A percentile compares a stretch with the other conserved stretches of the same genome.
phyloP scores from a whole-genome alignment of 2,797 vertebrate species.

The Gadopsis bispinosus region DNA sequence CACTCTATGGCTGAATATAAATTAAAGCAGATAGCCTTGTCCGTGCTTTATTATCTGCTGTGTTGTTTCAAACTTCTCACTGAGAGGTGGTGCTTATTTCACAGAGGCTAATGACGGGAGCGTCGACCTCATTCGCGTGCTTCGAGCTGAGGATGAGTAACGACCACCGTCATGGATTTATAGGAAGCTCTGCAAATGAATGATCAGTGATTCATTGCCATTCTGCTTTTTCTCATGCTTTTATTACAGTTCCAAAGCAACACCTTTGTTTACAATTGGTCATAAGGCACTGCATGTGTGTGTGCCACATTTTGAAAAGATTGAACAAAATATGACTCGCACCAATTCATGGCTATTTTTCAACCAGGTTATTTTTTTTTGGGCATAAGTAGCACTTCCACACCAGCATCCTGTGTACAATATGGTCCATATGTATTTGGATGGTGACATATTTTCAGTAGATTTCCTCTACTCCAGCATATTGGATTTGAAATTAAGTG shows the following conservation, averaged over 20 bases:
- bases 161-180: conserved; percentile 48
- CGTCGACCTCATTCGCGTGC: conserved; percentile 55
- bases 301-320: conserved; percentile 40
- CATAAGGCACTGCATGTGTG: conserved; percentile 16
- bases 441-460: conserved; percentile 28
- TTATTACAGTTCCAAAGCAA: conserved; percentile 42
- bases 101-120: conserved; percentile 64
- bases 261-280: conserved; percentile 56
- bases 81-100: conserved; percentile 61
- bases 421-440: conserved; percentile 15
- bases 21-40: conserved; percentile 76
- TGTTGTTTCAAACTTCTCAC: conserved; percentile 71
- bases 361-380: conserved; percentile 5
- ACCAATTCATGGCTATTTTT: conserved; percentile 26
- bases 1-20: conserved; percentile 78
- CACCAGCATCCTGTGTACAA: conserved; percentile 23
- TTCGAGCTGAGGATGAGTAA: conserved; percentile 58
- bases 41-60: conserved; percentile 71
- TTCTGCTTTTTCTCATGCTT: conserved; percentile 45
- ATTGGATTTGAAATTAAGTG: conserved; percentile 21
- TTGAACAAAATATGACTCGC: conserved; percentile 47
- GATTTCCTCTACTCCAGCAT: conserved; percentile 1
- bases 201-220: conserved; percentile 56
- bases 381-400: conserved; percentile 36
- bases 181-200: conserved; percentile 47